Conservation (phyloP, 2,113 vertebrate species). For the Trichomycterus rosablanca region DNA sequence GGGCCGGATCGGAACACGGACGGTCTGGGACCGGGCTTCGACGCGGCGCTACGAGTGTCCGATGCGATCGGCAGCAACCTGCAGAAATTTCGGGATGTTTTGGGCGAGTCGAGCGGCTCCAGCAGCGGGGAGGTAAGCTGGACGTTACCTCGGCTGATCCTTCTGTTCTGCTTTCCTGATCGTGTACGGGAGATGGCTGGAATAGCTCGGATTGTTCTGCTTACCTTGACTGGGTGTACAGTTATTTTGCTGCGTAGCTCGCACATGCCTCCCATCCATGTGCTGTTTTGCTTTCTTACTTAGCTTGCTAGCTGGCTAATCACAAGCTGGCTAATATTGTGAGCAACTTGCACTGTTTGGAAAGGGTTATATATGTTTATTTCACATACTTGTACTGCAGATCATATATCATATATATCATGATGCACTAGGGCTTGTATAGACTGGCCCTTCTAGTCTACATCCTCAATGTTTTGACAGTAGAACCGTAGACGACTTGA, state of each 20-base stretch:
- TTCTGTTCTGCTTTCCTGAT: background rate
- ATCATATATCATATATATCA: too few relatives aligned
- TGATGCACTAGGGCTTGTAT: background rate
- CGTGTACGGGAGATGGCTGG: background rate
- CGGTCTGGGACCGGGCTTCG: conserved; percentile 85
- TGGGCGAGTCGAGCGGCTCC: conserved; percentile 86
- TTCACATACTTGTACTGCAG: too few relatives aligned
- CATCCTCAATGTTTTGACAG: conserved; percentile 25
- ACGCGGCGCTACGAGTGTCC: conserved; percentile 91
- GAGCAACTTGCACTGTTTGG: background rate
- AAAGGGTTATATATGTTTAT: too few relatives aligned
- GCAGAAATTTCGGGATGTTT: conserved; percentile 92
- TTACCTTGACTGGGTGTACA: background rate
- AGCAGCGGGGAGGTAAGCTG: conserved; percentile 86
- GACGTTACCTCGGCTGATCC: background rate
- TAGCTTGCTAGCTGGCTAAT: conserved; percentile 12
- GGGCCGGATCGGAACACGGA: conserved; percentile 64
- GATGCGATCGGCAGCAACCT: conserved; percentile 91
- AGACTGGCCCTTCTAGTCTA: too few relatives aligned
- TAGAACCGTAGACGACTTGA: conserved; percentile 12
- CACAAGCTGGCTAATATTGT: conserved; percentile 12
- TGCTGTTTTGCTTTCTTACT: conserved; percentile 41
- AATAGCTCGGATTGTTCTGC: background rate
- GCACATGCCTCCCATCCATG: conserved; percentile 48
- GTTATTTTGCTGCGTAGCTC: conserved; percentile 42